Evolutionary conservation across 2,888 invertebrate genomes (phyloP), one percentile per base, ranked within the genome.

Genomic region (Callyntrura guangdongensis): DNA sequence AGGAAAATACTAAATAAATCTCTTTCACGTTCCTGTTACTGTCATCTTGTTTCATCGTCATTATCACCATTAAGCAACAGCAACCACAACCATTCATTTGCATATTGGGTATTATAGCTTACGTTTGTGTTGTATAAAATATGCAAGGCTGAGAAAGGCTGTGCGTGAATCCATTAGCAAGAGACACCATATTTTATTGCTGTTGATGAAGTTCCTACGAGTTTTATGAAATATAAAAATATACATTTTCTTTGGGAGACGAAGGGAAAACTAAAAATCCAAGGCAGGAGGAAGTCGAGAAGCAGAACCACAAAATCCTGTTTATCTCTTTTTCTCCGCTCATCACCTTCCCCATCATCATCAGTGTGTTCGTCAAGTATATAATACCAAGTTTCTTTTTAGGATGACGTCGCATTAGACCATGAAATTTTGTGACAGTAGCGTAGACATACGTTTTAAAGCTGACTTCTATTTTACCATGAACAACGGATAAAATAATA

Each of bases 1-100:
- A 12, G 67, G 27, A 67, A 67, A 67, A 67, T 67, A 12, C 27
- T 25, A 67, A 67, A 67, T 67, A 67, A 67, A 67, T 67, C 67
- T 67, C 27, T 67, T 67, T 27, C 14, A 27, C 25, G 27, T 27
- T 25, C 27, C 67, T 67, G 14, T 64, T 25, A 64, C 25, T 56
- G 14, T 67, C 27, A 67, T 67, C 14, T 14, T 27, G 20, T 8
- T 67, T 12, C 67, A 36, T 36, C 2, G 36, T 59, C 27, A 9
- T 27, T 67, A 12, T 67, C 61, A 14, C n/a, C 6, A 8, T 25
- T 67, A n/a, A 5, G 5, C 14, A 56, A 56, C 56, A 14, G n/a
- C 56, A 56, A 56, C 56, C 56, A 56, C 5, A 56, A 17, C 53
- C 53, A 53, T n/a, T 56, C 4, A 36, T 36, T 36, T 36, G 36